Evolutionary conservation across 1,140 invertebrate genomes (phyloP).

Genomic region (Catajapyx aquilonaris): DNA sequence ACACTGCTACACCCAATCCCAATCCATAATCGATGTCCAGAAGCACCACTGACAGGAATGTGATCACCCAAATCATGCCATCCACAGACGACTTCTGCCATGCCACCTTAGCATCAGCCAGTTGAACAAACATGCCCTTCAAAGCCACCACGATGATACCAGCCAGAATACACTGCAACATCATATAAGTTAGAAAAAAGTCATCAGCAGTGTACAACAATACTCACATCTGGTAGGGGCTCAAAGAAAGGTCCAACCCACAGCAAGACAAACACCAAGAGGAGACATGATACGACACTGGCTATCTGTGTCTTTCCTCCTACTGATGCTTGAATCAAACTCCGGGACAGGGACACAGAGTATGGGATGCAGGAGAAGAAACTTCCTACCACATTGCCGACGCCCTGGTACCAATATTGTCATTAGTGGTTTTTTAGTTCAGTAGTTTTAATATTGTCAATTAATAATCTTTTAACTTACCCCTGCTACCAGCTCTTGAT

Average conservation of each 20-base stretch:
- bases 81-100: slow-evolving; percentile 61
- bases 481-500: slow-evolving; percentile 67
- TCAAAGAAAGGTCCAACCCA: slow-evolving; percentile 72
- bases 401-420: slow-evolving; percentile 26
- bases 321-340: slow-evolving; percentile 49
- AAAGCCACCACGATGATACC: slow-evolving; percentile 78
- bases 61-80: slow-evolving; percentile 64
- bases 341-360: slow-evolving; percentile 50
- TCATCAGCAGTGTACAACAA: slow-evolving; percentile 1
- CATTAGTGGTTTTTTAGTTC: not conserved
- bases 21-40: slow-evolving; percentile 72
- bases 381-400: slow-evolving; percentile 55
- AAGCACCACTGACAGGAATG: slow-evolving; percentile 54
- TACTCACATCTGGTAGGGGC: slow-evolving; percentile 44
- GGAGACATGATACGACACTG: slow-evolving; percentile 37
- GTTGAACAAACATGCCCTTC: slow-evolving; percentile 71
- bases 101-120: slow-evolving; percentile 43
- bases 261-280: slow-evolving; percentile 52
- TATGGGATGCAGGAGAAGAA: slow-evolving; percentile 71
- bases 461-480: slow-evolving; percentile 6
- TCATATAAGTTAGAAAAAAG: slow-evolving; percentile 5
- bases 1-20: slow-evolving; percentile 43
- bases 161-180: slow-evolving; percentile 48
- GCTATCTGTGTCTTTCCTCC: slow-evolving; percentile 61
- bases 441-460: no score